A percentile compares a stretch with the other conserved stretches of the same genome.
Evolutionary conservation across 2,888 invertebrate species (phyloP).

Genomic region (Trilocha varians): DNA sequence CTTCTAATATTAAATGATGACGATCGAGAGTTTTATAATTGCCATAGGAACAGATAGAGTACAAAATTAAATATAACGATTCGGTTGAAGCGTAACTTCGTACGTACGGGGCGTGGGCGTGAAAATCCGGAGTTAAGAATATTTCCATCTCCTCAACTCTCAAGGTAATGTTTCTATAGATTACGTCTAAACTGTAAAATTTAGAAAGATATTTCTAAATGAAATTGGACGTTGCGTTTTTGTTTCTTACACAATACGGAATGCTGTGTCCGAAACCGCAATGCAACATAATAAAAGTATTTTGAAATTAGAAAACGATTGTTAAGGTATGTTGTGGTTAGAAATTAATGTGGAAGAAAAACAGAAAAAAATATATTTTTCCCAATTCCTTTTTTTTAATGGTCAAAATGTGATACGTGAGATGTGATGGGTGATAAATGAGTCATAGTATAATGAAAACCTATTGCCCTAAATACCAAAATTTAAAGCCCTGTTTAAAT

Average conservation of each 20-base stretch:
- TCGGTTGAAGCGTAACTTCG: not conserved
- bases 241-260: not conserved
- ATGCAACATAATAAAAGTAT: too few species aligned
- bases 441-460: not conserved
- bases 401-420: too few species aligned
- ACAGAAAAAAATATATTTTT: too few species aligned
- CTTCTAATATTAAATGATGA: not conserved
- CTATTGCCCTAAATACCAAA: not conserved
- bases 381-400: too few species aligned
- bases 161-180: not conserved
- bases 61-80: not conserved
- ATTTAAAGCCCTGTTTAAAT: not conserved
- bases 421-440: too few species aligned
- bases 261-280: not conserved
- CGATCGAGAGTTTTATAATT: conserved; percentile 7
- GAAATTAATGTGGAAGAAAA: too few species aligned
- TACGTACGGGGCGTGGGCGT: conserved; percentile 28
- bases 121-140: conserved; percentile 34
- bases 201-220: not conserved
- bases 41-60: conserved; percentile 31
- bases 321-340: not conserved
- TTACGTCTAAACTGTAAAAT: not conserved
- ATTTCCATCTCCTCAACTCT: conserved; percentile 32
- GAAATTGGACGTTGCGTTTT: not conserved
- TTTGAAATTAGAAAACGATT: not conserved